Evolutionary conservation across 1,140 invertebrate species (phyloP).

Genomic region (Centruroides vittatus): DNA sequence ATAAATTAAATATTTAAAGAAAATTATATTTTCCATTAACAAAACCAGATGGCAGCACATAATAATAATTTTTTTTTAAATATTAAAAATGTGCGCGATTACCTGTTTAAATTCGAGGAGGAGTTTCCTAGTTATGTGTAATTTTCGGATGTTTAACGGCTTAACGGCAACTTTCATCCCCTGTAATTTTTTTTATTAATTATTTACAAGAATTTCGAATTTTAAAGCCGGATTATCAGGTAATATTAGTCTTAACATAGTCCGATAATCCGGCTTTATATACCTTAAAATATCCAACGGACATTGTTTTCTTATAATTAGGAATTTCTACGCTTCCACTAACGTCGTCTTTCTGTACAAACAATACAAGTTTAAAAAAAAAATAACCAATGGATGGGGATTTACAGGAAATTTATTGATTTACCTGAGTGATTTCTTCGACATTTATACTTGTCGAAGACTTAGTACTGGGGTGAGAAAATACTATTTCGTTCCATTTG

Average conservation of each 20-base stretch:
- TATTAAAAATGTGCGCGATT: background rate
- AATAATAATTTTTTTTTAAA: background rate
- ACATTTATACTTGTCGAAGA: background rate
- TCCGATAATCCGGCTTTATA: no score
- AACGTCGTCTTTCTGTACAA: background rate
- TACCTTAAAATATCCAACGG: background rate
- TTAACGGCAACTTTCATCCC: constrained; percentile 19
- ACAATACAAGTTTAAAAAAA: background rate
- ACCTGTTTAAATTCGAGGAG: constrained; percentile 23
- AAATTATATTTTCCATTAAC: background rate
- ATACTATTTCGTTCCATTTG: constrained; percentile 46
- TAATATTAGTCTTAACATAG: no score
- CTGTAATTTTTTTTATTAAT: background rate
- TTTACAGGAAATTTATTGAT: background rate
- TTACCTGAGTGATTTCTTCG: background rate
- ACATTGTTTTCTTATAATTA: background rate
- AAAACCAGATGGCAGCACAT: background rate
- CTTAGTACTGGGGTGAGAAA: background rate
- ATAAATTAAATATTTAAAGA: background rate
- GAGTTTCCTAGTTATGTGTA: constrained; percentile 15
- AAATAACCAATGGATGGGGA: background rate
- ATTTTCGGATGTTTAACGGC: constrained; percentile 13
- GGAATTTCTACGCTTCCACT: constrained; percentile 1
- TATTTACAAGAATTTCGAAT: no score
- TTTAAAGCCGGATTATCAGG: no score